Percentiles rank a stretch among this genome's conserved stretches.
These are phyloP conservation scores for Clarias gariepinus DNA, from an alignment of 2,113 vertebrate genomes.

Conservation along the genomic window DNA sequence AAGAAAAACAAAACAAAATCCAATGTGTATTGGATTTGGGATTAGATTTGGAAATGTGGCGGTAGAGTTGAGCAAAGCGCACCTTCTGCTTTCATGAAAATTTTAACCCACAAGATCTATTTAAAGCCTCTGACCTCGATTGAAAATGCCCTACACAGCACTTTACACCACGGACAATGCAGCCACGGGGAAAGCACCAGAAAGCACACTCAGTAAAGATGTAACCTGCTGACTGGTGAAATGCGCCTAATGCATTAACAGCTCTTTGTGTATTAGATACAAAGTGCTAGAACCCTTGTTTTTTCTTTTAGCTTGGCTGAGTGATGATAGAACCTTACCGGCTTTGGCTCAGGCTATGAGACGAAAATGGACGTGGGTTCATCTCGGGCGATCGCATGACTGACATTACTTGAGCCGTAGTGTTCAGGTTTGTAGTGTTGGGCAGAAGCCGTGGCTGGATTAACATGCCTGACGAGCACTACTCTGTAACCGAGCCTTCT, in stretches of 20 bases:
- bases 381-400: background rate
- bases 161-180: slow-evolving; percentile 49
- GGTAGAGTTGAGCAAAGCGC: background rate
- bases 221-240: slow-evolving; percentile 62
- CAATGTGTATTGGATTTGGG: background rate
- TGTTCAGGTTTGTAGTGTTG: background rate
- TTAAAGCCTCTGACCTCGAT: slow-evolving; percentile 2
- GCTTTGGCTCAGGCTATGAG: slow-evolving; percentile 19
- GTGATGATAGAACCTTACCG: slow-evolving; percentile 9
- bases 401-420: background rate
- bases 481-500: background rate
- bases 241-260: slow-evolving; percentile 35
- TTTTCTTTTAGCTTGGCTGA: slow-evolving; percentile 32
- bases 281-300: slow-evolving; percentile 11
- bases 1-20: background rate
- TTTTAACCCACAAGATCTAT: slow-evolving; percentile 6
- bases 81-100: background rate
- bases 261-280: slow-evolving; percentile 26
- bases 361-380: background rate
- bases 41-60: background rate
- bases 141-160: slow-evolving; percentile 11
- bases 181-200: slow-evolving; percentile 63
- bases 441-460: no score
- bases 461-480: background rate
- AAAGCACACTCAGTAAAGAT: slow-evolving; percentile 56